Evolutionary conservation across 2,797 vertebrate species (phyloP).

Genomic region (Phalloptychus januarius): DNA sequence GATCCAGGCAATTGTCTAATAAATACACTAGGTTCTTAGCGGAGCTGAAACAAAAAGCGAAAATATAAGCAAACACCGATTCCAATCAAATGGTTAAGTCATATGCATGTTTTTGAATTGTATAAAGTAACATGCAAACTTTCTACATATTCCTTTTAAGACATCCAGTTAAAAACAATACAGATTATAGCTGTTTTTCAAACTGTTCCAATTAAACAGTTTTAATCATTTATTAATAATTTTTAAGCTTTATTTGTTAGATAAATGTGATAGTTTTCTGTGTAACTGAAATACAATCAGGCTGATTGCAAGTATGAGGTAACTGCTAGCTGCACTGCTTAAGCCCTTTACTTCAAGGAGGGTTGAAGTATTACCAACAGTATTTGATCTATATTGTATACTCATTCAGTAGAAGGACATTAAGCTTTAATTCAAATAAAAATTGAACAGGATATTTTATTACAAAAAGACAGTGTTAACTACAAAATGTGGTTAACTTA

Average conservation of each 20-base stretch:
- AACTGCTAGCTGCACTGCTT: not conserved
- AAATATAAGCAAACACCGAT: not conserved
- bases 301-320: not conserved
- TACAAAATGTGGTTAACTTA: not conserved
- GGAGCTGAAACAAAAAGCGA: not conserved
- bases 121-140: not conserved
- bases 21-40: not conserved
- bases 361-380: not conserved
- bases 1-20: not conserved
- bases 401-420: not conserved
- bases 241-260: not conserved
- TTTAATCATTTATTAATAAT: not conserved
- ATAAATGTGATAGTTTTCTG: not conserved
- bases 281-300: conserved; percentile 1
- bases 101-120: not conserved
- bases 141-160: not conserved
- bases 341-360: not conserved
- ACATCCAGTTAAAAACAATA: not conserved
- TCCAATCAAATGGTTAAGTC: not conserved
- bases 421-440: not conserved
- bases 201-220: not conserved
- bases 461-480: not conserved
- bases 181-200: not conserved
- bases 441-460: not conserved
- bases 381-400: conserved; percentile 1